Evolutionary conservation across 2,888 invertebrate genomes (phyloP).

Genomic region (Margaritifera margaritifera): DNA sequence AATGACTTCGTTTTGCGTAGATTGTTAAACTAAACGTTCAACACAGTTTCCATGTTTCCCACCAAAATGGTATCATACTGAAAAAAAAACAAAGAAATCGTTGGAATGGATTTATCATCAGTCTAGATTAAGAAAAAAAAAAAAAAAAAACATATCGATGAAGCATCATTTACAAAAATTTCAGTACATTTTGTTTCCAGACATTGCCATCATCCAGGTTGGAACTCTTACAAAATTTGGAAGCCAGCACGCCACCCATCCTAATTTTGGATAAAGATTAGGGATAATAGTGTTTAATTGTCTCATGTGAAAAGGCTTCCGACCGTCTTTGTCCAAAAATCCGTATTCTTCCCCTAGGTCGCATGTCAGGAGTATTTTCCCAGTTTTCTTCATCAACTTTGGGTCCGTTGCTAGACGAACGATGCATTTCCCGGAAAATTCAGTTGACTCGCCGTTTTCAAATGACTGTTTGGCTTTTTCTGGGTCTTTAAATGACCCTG

Average conservation of each 20-base stretch:
- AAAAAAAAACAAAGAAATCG: no score
- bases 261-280: constrained; percentile 5
- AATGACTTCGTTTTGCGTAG: no score
- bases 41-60: no score
- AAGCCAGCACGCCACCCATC: constrained; percentile 6
- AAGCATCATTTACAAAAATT: no score
- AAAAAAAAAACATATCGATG: no score
- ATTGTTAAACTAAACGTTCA: no score
- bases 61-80: no score
- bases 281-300: constrained; percentile 8
- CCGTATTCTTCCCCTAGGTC: constrained; percentile 71
- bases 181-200: constrained; percentile 22
- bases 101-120: no score
- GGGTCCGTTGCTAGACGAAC: constrained; percentile 59
- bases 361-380: constrained; percentile 66
- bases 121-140: no score
- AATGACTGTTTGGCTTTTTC: constrained; percentile 8
- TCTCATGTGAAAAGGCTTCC: constrained; percentile 15
- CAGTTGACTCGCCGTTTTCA: constrained; percentile 50
- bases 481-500: background rate
- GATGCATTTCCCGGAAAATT: constrained; percentile 60
- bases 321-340: constrained; percentile 71
- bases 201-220: constrained; percentile 22
- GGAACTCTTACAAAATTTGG: constrained; percentile 23
- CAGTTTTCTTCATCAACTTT: constrained; percentile 67